Base-by-base conservation (phyloP, 2,888 invertebrate species). In the Desoria tigrina region DNA sequence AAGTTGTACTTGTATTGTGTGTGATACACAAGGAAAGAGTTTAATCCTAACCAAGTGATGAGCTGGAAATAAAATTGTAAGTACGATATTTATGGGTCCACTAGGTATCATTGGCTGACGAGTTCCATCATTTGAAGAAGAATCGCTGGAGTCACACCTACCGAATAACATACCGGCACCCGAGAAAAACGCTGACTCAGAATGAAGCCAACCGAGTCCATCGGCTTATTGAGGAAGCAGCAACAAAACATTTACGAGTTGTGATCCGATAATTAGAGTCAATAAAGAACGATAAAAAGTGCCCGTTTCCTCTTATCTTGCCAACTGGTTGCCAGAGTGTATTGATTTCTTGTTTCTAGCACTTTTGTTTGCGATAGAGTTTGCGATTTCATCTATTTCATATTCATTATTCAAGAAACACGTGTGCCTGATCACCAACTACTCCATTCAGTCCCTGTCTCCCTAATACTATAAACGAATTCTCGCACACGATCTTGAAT, bases 121-220 rank as follows among this genome's bases (percentile, higher is more conserved):
- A 89, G 77, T 99, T 93, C 79, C 77, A 76, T 21, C 90, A 97
- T 82, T 90, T 92, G 0, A 94, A 94, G 82, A 88, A 86, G 3
- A 86, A 89, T 51, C 87, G 85, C 77, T 85, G 83, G 28, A 97
- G 97, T 74, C 88, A 95, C 64, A 94, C 94, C 79, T 99, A 94
- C 80, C 86, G 90, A 75, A 93, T 99, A 74, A 84, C 90, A 0
- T 99, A 99, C 79, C 84, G 99, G 58, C 94, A 96, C 79, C 87
- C 95, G 87, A 92, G 95, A 78, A 86, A 88, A 70, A 92, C 92
- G 0, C 82, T 99, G 42, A 90, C 88, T 0, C 90, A 95, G 79
- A 83, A 83, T 0, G 96, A 99, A 83, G 95, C 93, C 0, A 93
- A 91, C 80, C 77, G 82, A 55, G 81, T 96, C n/a, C 97, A 98